Evolutionary conservation across 2,888 invertebrate genomes (phyloP), one percentile per base, ranked within the genome.

Genomic region (Coenonympha arcania): DNA sequence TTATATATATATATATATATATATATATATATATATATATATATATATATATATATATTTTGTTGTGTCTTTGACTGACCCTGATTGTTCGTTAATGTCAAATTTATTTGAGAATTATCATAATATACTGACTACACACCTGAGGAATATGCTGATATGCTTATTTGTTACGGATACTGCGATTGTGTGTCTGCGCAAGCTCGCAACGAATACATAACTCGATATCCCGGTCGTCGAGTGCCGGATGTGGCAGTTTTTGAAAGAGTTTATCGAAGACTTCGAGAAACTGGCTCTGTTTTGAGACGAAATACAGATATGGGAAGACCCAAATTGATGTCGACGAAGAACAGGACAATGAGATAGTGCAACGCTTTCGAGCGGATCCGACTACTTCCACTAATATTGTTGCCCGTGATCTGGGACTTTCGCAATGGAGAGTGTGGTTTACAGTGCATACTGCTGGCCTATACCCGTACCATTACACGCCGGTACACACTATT

Each of bases 231-330:
- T 36, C 60, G 61, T 45, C 60, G 59, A 53, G 52, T 57, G 34
- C 62, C 60, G 47, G 55, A 58, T 55, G 57, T 58, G 33, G 41
- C 50, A 33, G 58, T 62, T 11, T 62, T 62, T 36, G 55, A 54
- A 41, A 43, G 54, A 52, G 50, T 56, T 52, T 58, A 56, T 43
- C 60, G 56, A 54, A 42, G 57, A 56, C 51, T 62, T 52, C 47
- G 59, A 56, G 60, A 60, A 50, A 61, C 58, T 56, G 63, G 60
- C 55, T 59, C 59, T 46, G 59, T 61, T 57, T 56, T 42, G 39
- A 58, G 58, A 44, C 53, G 54, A 54, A 45, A 44, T 24, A 52
- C 58, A 53, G 61, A 64, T 52, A 9, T 57, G 37, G 62, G 56
- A 22, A 57, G 57, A 59, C 60, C 59, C 55, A 57, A 30, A 36